These are phyloP conservation scores for Halcyon badia DNA, from an alignment of 2,797 vertebrate genomes.

Conservation along the genomic window DNA sequence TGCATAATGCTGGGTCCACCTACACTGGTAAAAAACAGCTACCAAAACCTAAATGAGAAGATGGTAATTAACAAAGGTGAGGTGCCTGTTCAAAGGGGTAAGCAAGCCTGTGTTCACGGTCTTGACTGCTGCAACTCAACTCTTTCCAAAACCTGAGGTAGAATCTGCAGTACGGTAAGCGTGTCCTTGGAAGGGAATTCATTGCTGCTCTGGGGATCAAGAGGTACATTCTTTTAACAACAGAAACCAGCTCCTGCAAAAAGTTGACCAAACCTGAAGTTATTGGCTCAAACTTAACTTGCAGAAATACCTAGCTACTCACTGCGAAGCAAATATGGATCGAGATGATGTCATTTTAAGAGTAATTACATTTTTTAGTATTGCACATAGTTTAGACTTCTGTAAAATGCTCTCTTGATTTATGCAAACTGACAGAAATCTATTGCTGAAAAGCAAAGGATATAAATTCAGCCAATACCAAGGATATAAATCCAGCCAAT, in stretches of 20 bases:
- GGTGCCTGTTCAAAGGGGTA: not conserved
- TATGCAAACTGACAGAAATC: not conserved
- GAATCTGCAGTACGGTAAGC: not conserved
- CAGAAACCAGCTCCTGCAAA: not conserved
- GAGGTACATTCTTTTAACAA: not conserved
- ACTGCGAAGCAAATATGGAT: not conserved
- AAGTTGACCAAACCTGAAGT: not conserved
- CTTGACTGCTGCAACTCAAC: not conserved
- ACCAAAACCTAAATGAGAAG: not conserved
- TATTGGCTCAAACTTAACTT: not conserved
- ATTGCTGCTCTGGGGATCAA: not conserved
- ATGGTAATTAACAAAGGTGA: not conserved
- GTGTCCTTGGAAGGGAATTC: not conserved
- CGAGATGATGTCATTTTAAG: not conserved
- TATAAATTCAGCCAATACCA: not conserved
- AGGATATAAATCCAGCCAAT: not conserved
- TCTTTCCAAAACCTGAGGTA: not conserved
- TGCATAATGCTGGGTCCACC: not conserved
- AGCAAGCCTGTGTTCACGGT: not conserved
- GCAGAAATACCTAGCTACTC: not conserved
- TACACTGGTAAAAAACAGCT: not conserved
- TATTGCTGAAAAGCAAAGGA: not conserved
- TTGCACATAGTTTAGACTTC: not conserved
- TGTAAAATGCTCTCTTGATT: not conserved
- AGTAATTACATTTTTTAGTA: not conserved